Base-by-base conservation (phyloP, 2,113 vertebrate species). In the Amblyopsis rosae region DNA sequence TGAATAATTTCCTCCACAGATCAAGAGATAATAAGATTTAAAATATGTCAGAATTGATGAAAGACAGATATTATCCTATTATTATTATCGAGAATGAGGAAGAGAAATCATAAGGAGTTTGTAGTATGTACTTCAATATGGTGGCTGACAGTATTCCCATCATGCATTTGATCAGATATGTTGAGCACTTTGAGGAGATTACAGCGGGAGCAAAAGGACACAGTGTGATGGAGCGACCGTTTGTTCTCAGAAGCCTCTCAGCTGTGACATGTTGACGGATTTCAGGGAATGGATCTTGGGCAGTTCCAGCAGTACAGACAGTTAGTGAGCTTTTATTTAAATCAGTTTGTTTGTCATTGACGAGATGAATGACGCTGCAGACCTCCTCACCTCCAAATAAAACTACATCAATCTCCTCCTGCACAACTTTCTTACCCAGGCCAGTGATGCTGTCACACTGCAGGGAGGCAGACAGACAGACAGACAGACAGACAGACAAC, bases 1-100 rank as follows among this genome's bases (percentile, higher is more conserved):
- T 16, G 47, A 66, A 46, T 71, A 54, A 56, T 63, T 16, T 54
- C 19, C 26, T 47, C 15, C 49, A 56, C 46, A 57, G 32, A 69
- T 69, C 62, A 41, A 50, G 12, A 59, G 68, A 68, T 68, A 59
- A 67, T 68, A 53, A 53, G 59, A 74, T 62, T 74, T 59, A 74
- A 74, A 74, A 68, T 68, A 69, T 11, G 46, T 69, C 53, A 41
- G 59, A 62, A 41, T 5, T 41, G 60, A 13, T 75, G 47, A 48
- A 49, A 32, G 62, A 63, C n/a, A 19, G 55, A 70, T 54, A 51
- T 26, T 15, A 12, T 32, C 49, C 32, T 16, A 75, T 75, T 54
- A 68, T 26, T 26, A 68, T 74, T 74, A 67, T 67, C 67, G 65
- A 58, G 62, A 57, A 63, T 69, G 10, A 19, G 13, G 60, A 48